A percentile compares a stretch with the other conserved stretches of the same genome.
Evolutionary conservation across 2,888 invertebrate genomes (phyloP).

Genomic region (Drosophila quinaria): DNA sequence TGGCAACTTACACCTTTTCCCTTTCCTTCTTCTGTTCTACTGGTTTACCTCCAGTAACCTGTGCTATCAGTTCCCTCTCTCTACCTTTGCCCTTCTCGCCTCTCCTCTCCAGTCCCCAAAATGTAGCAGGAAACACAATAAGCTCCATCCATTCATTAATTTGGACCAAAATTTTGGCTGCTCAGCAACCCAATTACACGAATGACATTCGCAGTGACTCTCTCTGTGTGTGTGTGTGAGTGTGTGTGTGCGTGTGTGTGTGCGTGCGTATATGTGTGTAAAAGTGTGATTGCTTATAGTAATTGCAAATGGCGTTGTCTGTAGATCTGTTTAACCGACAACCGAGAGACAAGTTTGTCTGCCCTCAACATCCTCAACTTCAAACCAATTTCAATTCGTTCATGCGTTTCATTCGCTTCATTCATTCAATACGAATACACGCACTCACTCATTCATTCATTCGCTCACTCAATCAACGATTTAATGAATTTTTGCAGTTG

Average conservation of each 20-base stretch:
- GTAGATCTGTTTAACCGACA: slow-evolving; percentile 31
- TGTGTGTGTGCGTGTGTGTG: slow-evolving; percentile 5
- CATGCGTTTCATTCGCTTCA: slow-evolving; percentile 12
- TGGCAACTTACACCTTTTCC: too few species aligned
- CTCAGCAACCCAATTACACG: slow-evolving; percentile 71
- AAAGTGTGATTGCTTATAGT: slow-evolving; percentile 33
- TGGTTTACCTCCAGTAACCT: neutral
- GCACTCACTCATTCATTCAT: neutral
- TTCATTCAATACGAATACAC: slow-evolving; percentile 1
- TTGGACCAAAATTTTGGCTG: slow-evolving; percentile 25
- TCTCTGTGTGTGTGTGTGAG: slow-evolving; percentile 2
- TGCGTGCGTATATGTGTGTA: slow-evolving; percentile 6
- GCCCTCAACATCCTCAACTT: neutral
- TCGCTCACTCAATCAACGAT: slow-evolving; percentile 23
- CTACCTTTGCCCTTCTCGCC: neutral
- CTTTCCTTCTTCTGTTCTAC: neutral
- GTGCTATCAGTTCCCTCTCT: neutral
- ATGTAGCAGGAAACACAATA: slow-evolving; percentile 32
- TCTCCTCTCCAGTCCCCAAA: neutral
- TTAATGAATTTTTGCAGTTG: slow-evolving; percentile 37
- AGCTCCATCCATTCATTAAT: slow-evolving; percentile 24
- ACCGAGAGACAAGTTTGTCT: slow-evolving; percentile 32
- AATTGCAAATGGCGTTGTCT: slow-evolving; percentile 51
- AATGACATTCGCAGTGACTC: slow-evolving; percentile 67
- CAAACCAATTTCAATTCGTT: slow-evolving; percentile 24